Evolutionary conservation across 2,113 vertebrate genomes (phyloP).

Genomic region (Leptosomus discolor): DNA sequence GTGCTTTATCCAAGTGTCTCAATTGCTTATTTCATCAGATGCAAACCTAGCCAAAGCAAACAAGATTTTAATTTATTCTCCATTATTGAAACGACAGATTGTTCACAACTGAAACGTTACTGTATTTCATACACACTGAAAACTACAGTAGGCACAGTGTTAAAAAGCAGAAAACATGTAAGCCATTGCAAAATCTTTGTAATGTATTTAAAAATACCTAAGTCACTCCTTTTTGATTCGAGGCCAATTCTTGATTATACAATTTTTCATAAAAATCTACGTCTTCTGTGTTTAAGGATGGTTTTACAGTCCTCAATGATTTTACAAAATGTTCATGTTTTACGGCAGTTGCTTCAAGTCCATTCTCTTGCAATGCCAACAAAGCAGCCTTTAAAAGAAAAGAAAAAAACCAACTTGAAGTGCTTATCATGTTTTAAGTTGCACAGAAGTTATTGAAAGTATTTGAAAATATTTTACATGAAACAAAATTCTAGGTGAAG

Average conservation of each 20-base stretch:
- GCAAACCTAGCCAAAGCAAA: background rate
- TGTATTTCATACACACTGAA: background rate
- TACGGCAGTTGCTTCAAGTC: conserved; percentile 79
- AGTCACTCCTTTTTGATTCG: background rate
- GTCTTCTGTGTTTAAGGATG: conserved; percentile 82
- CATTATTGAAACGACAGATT: background rate
- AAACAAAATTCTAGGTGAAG: background rate
- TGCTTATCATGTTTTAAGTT: background rate
- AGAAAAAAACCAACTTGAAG: background rate
- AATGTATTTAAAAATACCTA: background rate
- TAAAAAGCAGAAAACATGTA: background rate
- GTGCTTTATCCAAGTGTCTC: background rate
- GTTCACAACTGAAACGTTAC: background rate
- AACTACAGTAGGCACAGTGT: background rate
- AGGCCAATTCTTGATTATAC: conserved; percentile 32
- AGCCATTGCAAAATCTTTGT: background rate
- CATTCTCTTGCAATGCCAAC: conserved; percentile 83
- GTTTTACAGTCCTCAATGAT: conserved; percentile 75
- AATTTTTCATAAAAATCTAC: conserved; percentile 79
- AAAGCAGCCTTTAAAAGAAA: conserved; percentile 84
- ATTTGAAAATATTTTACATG: background rate
- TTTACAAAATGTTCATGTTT: conserved; percentile 80
- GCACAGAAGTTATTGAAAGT: background rate
- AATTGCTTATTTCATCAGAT: background rate
- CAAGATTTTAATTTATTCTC: background rate